Evolutionary conservation across 2,113 vertebrate species (phyloP).

Genomic region (Capreolus pygargus): DNA sequence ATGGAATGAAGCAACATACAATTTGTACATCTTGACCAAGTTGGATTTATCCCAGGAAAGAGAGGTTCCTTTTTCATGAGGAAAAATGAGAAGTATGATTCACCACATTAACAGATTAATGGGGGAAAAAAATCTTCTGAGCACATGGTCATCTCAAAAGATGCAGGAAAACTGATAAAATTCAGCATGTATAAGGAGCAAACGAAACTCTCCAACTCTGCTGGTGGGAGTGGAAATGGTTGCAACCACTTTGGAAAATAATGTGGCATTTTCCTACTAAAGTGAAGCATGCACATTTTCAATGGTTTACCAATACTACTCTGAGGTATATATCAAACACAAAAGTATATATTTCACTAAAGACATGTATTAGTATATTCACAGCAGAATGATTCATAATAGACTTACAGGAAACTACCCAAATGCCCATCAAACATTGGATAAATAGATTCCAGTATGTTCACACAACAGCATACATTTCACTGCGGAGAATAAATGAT

Average conservation of each 20-base stretch:
- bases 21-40: neutral
- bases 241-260: neutral
- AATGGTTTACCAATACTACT: neutral
- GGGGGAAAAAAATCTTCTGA: neutral
- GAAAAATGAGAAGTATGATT: neutral
- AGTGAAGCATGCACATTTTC: neutral
- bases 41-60: neutral
- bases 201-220: neutral
- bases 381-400: neutral
- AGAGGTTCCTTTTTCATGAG: neutral
- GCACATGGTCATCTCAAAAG: neutral
- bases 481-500: neutral
- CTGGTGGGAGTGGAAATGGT: neutral
- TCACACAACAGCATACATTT: neutral
- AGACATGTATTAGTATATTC: neutral
- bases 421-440: neutral
- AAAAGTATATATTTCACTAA: neutral
- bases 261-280: neutral
- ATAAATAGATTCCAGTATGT: neutral
- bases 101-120: neutral
- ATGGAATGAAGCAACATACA: neutral
- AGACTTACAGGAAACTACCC: neutral
- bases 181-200: neutral
- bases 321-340: neutral
- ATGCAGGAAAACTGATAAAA: neutral